Conservation (phyloP, 92 coral and sea anemone species). For the Bergia sp. region DNA sequence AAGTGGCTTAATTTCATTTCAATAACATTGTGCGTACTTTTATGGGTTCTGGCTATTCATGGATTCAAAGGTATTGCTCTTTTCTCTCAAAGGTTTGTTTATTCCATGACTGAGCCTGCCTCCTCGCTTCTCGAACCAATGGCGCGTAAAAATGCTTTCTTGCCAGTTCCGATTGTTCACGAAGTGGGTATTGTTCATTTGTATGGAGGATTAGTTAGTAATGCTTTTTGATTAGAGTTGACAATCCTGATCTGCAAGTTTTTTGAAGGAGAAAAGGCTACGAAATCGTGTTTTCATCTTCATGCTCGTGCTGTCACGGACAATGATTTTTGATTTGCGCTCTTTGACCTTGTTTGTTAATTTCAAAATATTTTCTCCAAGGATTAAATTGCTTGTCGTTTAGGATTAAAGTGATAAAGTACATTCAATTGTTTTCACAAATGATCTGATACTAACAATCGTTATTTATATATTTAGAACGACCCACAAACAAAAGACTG, state of each 20-base stretch:
- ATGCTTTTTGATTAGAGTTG: not conserved
- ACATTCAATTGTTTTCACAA: not conserved
- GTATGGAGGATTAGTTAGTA: not conserved
- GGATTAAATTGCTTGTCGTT: not conserved
- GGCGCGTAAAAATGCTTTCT: conserved; percentile 28
- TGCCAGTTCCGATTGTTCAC: conserved; percentile 33
- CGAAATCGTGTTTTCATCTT: not conserved
- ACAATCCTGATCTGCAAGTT: not conserved
- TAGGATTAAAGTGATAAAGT: not conserved
- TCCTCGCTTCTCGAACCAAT: conserved; percentile 26
- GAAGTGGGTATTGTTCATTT: conserved; percentile 23
- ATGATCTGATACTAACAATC: not conserved
- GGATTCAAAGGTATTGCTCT: conserved; percentile 37
- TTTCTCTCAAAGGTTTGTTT: not conserved
- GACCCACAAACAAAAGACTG: conserved; percentile 31
- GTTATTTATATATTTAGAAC: not conserved
- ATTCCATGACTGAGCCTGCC: not conserved
- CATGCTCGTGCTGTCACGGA: not conserved
- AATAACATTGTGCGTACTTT: not conserved
- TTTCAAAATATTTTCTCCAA: too few relatives aligned
- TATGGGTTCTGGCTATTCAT: conserved; percentile 15
- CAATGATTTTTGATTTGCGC: not conserved
- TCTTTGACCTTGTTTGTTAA: not conserved
- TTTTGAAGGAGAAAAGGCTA: not conserved
- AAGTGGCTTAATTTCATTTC: conserved; percentile 1